Evolutionary conservation across 2,888 invertebrate species (phyloP).

Genomic region (Isoperla grammatica): DNA sequence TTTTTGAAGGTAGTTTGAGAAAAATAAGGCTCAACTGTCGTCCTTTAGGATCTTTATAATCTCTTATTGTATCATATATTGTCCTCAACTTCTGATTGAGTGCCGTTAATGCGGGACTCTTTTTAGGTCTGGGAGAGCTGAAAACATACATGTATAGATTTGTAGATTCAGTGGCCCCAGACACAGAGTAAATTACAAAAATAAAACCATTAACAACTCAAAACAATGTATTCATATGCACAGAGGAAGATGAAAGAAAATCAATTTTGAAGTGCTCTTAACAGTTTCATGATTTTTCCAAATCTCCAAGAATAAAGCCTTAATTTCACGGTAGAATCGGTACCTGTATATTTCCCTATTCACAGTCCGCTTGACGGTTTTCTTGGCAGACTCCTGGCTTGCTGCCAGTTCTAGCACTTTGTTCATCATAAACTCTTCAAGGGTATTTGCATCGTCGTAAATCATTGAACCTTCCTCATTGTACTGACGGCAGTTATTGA

Average conservation of each 20-base stretch:
- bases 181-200: too few species aligned
- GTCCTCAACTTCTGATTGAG: constrained; percentile 74
- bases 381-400: constrained; percentile 18
- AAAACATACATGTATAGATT: too few species aligned
- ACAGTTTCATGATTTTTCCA: too few species aligned
- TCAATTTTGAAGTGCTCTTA: too few species aligned
- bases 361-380: background rate
- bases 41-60: constrained; percentile 78
- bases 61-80: constrained; percentile 82
- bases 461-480: constrained; percentile 96
- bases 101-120: constrained; percentile 49
- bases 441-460: constrained; percentile 85
- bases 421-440: constrained; percentile 79
- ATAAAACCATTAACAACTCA: too few species aligned
- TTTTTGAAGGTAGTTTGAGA: constrained; percentile 89
- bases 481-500: constrained; percentile 92
- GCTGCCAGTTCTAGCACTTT: constrained; percentile 68
- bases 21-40: constrained; percentile 93
- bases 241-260: too few species aligned
- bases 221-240: too few species aligned
- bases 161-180: too few species aligned
- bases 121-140: constrained; percentile 43
- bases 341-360: constrained; percentile 4
- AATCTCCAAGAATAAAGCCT: too few species aligned
- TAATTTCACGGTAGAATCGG: too few species aligned